These are phyloP conservation scores for Chrysaora quinquecirrha DNA, from an alignment of 30 jellyfish, hydroid and myxozoan genomes.

Conservation along the genomic window DNA sequence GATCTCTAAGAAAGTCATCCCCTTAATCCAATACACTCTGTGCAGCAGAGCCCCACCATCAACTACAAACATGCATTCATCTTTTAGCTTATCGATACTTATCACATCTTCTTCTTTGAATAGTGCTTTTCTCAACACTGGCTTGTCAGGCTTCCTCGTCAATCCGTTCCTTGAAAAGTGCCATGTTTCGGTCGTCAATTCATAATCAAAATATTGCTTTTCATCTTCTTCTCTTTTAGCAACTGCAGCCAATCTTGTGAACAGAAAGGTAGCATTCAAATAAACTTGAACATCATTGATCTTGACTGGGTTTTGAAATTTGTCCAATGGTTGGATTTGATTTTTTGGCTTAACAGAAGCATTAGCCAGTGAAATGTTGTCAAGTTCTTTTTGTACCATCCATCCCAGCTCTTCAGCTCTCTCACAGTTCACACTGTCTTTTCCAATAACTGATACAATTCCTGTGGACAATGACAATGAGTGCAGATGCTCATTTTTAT, in stretches of 20 bases:
- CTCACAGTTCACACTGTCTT: conserved; percentile 63
- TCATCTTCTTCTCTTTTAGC: conserved; percentile 48
- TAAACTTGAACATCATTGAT: conserved; percentile 30
- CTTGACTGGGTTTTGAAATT: conserved; percentile 21
- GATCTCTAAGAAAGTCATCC: conserved; percentile 36
- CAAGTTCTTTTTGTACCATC: conserved; percentile 36
- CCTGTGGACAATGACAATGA: conserved; percentile 60
- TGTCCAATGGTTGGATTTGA: conserved; percentile 23
- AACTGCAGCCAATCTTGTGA: conserved; percentile 61
- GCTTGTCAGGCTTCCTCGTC: conserved; percentile 69
- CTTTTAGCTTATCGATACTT: background rate
- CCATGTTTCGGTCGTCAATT: conserved; percentile 41
- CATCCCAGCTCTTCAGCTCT: conserved; percentile 54
- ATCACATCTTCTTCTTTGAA: conserved; percentile 23
- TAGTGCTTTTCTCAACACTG: conserved; percentile 12
- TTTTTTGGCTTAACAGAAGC: conserved; percentile 34
- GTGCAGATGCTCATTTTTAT: conserved; percentile 15
- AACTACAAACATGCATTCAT: conserved; percentile 12
- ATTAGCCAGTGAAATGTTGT: conserved; percentile 38
- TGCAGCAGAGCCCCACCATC: conserved; percentile 76
- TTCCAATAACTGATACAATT: conserved; percentile 18
- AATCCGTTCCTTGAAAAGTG: conserved; percentile 25
- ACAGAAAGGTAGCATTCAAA: conserved; percentile 61
- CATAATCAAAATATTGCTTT: conserved; percentile 53
- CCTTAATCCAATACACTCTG: conserved; percentile 61